These are phyloP conservation scores for Oasisia sp. DNA, from an alignment of 2,888 invertebrate species.

Conservation along the genomic window DNA sequence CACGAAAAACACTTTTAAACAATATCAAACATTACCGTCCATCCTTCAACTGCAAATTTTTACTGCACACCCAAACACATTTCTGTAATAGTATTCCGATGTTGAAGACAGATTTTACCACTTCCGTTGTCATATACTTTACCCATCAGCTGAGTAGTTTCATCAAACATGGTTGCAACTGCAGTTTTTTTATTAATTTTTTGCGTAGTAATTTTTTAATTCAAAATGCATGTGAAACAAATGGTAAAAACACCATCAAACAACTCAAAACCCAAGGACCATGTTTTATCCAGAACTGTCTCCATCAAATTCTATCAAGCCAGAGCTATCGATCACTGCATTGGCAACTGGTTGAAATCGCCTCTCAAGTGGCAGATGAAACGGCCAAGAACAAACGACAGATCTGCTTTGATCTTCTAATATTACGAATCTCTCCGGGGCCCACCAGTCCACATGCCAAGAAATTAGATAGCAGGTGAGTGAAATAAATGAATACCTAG, in stretches of 20 bases:
- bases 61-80: neutral
- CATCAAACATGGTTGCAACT: slow-evolving; percentile 11
- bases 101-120: neutral
- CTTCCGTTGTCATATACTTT: neutral
- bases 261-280: neutral
- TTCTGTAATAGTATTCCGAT: neutral
- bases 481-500: neutral
- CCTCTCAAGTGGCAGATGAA: slow-evolving; percentile 13
- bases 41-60: too few relatives aligned
- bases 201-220: neutral
- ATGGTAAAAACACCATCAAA: neutral
- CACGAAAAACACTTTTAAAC: neutral
- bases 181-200: neutral
- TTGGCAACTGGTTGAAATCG: neutral
- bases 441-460: neutral
- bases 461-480: slow-evolving; percentile 17
- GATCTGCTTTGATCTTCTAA: neutral
- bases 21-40: too few relatives aligned
- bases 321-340: neutral
- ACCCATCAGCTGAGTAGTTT: neutral
- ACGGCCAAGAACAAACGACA: neutral
- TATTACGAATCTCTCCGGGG: neutral
- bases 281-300: neutral
- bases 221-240: slow-evolving; percentile 13
- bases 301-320: neutral